A percentile compares a stretch with the other conserved stretches of the same genome.
phyloP scores from a whole-genome alignment of 2,888 invertebrate species.

The Pseudococcus longispinus region DNA sequence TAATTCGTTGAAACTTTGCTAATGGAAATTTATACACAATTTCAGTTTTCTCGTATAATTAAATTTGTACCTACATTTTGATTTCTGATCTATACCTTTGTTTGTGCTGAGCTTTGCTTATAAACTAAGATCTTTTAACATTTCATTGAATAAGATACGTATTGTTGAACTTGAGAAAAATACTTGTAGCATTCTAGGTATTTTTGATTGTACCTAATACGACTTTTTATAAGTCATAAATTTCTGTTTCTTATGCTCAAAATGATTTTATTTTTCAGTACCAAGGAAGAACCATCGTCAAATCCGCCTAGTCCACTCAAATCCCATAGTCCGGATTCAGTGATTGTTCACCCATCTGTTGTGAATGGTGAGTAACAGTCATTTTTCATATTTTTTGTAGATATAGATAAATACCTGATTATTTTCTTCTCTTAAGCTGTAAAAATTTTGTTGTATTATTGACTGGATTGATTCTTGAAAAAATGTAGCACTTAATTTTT shows the following conservation, averaged over 20 bases:
- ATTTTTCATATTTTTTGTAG: neutral
- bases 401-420: neutral
- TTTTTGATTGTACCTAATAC: no score
- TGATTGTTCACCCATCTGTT: constrained; percentile 55
- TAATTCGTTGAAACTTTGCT: neutral
- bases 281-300: constrained; percentile 60
- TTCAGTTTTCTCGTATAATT: neutral
- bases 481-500: no score
- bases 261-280: constrained; percentile 58
- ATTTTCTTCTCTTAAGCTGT: no score
- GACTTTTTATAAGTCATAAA: no score
- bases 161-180: no score
- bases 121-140: neutral
- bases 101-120: neutral
- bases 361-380: constrained; percentile 33
- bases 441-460: no score
- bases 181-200: no score
- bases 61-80: neutral
- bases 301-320: constrained; percentile 60
- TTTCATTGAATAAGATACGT: no score
- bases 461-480: no score
- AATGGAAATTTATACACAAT: neutral
- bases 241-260: neutral
- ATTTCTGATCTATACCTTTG: neutral
- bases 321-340: constrained; percentile 59